Evolutionary conservation across 2,888 invertebrate genomes (phyloP), one percentile per base, ranked within the genome.

Genomic region (Cerastis leucographa): DNA sequence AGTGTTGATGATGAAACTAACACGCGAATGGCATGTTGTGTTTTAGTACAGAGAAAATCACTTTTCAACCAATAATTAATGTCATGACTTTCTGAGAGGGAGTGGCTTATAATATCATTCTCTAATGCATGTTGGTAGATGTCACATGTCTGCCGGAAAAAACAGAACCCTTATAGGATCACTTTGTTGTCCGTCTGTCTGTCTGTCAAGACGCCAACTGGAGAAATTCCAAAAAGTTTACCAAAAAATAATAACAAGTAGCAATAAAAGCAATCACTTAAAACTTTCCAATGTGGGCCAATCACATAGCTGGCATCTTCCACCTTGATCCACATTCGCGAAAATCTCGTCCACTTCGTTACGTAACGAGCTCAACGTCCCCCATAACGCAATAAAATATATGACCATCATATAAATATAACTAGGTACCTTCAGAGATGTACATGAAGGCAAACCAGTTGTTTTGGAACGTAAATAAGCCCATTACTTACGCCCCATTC

Each of bases 311-410:
- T 25, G 19, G 19, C 75, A 88, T 78, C 71, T 76, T n/a, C 29
- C 42, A 82, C 88, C 85, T 85, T 85, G 87, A 70, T 74, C 87
- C 68, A 85, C 59, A 75, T 88, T 54, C 46, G 7, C 46, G 25
- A 29, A 42, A 68, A 65, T 49, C 71, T 71, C 44, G 73, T 29
- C 59, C 62, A 42, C 56, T 17, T 49, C 12, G 19, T 66, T 59
- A 71, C 64, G n/a, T 66, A 64, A 71, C 61, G 29, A 76, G 46
- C 71, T 77, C 14, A 74, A 0, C 71, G 81, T 74, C 85, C 85
- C 59, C 42, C 77, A 69, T 71, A 74, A n/a, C 17, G 71, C 12
- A 78, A 78, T 84, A 74, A 75, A 78, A 66, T 14, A 49, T 51
- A 75, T 66, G 49, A 49, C 61, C 44, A 80, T 64, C 75, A 70